Evolutionary conservation across 2,113 vertebrate species (phyloP), one percentile per base, ranked within the genome.

Genomic region (Hyperopisus bebe): DNA sequence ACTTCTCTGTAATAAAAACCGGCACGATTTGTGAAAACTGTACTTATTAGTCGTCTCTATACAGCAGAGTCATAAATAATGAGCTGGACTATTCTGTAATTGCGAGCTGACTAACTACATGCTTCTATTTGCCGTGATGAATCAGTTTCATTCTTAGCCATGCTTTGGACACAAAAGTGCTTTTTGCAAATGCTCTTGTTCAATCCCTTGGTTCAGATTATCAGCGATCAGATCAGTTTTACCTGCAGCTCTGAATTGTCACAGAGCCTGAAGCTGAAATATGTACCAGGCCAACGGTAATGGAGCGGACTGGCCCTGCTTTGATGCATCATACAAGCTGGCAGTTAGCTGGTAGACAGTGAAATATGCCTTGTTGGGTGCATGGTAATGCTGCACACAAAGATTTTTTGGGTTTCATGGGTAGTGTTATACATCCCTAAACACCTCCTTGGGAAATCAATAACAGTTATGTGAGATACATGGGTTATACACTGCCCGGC

Each of bases 41-140:
- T 82, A 77, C 39, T 82, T 89, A 47, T 74, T 80, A 80, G 66
- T 80, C n/a, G 2, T 89, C 70, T 24, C 35, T 89, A 27, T 44
- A 50, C 50, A 83, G 4, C 88, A 35, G 47, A 89, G 74, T 82
- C 42, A n/a, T 82, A 89, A 74, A 55, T 83, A 77, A 27, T 17
- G 74, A 55, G 53, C 3, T 55, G 35, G 11, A 31, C 62, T 88
- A 9, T 48, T 48, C 46, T 74, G 24, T 88, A 74, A 17, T 8
- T 21, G 39, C 5, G 24, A n/a, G 24, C 42, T 53, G 48, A 89
- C 83, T 62, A 62, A 84, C 83, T 48, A 51, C 50, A 42, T 13
- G 27, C 53, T 77, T 55, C 39, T 80, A 44, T 89, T 80, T 82
- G 77, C 48, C 44, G 15, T 82, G 35, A 48, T 35, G 24, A 53